Evolutionary conservation across 1,140 invertebrate genomes (phyloP).

Genomic region (Rhyacophila brunnea): DNA sequence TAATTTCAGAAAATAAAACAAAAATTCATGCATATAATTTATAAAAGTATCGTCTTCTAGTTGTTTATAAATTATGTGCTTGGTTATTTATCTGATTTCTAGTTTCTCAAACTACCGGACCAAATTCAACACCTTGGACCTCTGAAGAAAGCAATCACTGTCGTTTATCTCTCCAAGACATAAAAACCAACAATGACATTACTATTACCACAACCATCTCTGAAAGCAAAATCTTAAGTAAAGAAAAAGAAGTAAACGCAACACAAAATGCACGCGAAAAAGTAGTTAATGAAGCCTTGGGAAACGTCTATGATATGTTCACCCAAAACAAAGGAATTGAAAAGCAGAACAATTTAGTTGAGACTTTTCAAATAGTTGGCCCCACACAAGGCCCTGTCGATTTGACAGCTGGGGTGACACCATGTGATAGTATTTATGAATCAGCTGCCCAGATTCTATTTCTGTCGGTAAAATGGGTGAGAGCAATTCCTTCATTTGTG

Average conservation of each 20-base stretch:
- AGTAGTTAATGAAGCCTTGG: too few species aligned
- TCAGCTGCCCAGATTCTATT: conserved; percentile 76
- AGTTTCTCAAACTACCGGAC: not conserved
- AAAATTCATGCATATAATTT: too few species aligned
- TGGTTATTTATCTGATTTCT: too few species aligned
- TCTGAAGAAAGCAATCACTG: too few species aligned
- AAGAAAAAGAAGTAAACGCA: too few species aligned
- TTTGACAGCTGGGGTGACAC: not conserved
- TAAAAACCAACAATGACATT: conserved; percentile 1
- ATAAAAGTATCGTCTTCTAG: too few species aligned
- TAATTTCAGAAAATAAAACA: too few species aligned
- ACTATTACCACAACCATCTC: conserved; percentile 4
- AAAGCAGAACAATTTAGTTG: not conserved
- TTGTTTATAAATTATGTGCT: too few species aligned
- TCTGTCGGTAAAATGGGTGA: conserved; percentile 73
- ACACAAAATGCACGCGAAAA: too few species aligned
- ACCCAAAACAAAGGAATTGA: not conserved
- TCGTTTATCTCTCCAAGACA: not conserved
- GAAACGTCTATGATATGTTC: not conserved
- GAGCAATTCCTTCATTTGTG: conserved; percentile 71
- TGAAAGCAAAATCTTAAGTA: not conserved
- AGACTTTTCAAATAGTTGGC: conserved; percentile 10
- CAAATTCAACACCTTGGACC: conserved; percentile 18
- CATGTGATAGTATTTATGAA: conserved; percentile 66
- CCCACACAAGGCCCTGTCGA: conserved; percentile 41